These are phyloP conservation scores for Emydura subglobosa DNA, from an alignment of 2,113 vertebrate species.

Conservation along the genomic window DNA sequence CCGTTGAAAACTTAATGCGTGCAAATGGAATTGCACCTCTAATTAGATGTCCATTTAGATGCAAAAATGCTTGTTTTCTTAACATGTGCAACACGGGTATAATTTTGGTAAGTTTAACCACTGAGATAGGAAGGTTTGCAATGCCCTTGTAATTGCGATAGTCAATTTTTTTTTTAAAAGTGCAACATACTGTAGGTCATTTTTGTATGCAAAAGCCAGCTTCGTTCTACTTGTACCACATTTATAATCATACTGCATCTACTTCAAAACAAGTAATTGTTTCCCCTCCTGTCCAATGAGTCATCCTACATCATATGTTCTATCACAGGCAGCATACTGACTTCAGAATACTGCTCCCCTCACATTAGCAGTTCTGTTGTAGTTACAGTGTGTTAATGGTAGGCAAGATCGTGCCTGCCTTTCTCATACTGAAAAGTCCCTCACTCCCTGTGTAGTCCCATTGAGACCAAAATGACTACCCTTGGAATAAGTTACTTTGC, in stretches of 20 bases:
- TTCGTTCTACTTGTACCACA: accelerated
- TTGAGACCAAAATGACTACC: not conserved
- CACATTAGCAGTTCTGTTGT: not conserved
- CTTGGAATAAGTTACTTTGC: accelerated
- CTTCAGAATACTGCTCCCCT: not conserved
- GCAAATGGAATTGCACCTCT: conserved; percentile 40
- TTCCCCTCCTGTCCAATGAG: not conserved
- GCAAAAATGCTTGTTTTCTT: conserved; percentile 5
- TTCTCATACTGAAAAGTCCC: not conserved
- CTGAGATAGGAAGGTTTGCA: conserved; percentile 19
- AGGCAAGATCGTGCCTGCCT: not conserved
- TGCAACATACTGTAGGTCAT: accelerated
- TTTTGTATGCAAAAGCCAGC: not conserved
- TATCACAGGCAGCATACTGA: not conserved
- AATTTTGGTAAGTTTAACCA: conserved; percentile 11
- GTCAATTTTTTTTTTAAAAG: not conserved
- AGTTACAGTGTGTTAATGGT: not conserved
- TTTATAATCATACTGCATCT: not conserved
- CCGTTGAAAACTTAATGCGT: conserved; percentile 66
- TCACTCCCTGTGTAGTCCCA: not conserved
- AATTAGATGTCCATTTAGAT: conserved; percentile 17
- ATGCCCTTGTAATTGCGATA: accelerated
- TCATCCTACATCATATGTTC: not conserved
- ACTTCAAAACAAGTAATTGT: not conserved
- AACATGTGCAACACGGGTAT: not conserved